Evolutionary conservation across 2,888 invertebrate genomes (phyloP).

Genomic region (Epinotia ramella): DNA sequence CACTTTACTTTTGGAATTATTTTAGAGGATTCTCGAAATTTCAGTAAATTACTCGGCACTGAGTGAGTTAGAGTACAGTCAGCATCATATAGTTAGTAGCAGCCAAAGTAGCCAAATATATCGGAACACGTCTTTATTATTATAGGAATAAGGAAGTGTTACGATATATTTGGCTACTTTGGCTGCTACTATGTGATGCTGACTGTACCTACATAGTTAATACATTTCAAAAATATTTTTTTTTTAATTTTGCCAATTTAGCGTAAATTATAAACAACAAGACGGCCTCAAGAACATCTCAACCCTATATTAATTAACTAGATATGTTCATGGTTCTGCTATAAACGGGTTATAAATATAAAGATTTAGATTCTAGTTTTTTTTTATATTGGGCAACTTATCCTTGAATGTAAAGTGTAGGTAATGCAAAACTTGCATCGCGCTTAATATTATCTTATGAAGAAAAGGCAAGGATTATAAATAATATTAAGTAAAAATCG

Average conservation of each 20-base stretch:
- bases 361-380: not conserved
- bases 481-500: not conserved
- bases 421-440: not conserved
- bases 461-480: slow-evolving; percentile 10
- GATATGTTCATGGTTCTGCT: not conserved
- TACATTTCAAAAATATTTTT: too few species aligned
- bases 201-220: too few species aligned
- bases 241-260: too few species aligned
- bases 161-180: too few species aligned
- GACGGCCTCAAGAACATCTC: not conserved
- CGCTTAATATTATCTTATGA: slow-evolving; percentile 1
- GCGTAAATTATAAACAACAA: too few species aligned
- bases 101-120: too few species aligned
- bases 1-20: not conserved
- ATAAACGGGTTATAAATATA: not conserved
- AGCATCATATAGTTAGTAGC: too few species aligned
- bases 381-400: not conserved
- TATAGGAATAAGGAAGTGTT: too few species aligned
- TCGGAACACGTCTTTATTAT: too few species aligned
- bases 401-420: not conserved
- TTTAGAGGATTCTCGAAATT: not conserved
- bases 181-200: too few species aligned
- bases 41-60: not conserved
- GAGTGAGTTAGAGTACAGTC: too few species aligned
- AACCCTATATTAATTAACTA: not conserved